Percentiles rank a stretch among this genome's conserved stretches.
Evolutionary conservation across 2,888 invertebrate species (phyloP).

Genomic region (Brachyopa scutellaris): DNA sequence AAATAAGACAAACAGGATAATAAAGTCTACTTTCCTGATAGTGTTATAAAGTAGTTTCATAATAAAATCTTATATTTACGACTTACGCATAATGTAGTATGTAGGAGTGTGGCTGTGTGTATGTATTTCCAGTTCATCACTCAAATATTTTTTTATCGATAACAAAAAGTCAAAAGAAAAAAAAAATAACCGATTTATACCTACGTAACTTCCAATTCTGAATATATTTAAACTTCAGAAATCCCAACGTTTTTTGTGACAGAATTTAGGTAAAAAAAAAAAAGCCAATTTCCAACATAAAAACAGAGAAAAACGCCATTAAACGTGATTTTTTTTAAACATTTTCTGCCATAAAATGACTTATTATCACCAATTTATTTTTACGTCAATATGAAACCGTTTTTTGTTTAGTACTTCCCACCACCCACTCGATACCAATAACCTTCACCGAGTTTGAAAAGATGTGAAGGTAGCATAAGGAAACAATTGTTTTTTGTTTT

Average conservation of each 20-base stretch:
- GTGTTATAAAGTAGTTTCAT: background rate
- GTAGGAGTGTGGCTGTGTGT: too few species aligned
- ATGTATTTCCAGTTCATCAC: too few species aligned
- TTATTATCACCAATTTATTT: constrained; percentile 56
- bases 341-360: constrained; percentile 46
- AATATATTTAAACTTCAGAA: background rate
- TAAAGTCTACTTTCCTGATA: background rate
- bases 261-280: constrained; percentile 2
- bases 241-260: background rate
- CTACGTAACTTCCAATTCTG: background rate
- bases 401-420: constrained; percentile 21
- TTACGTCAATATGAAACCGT: constrained; percentile 44
- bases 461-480: constrained; percentile 13
- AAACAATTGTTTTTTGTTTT: background rate
- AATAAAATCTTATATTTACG: constrained; percentile 18
- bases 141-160: background rate
- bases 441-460: background rate
- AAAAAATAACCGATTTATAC: background rate
- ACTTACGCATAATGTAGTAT: too few species aligned
- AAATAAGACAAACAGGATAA: background rate
- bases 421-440: constrained; percentile 15
- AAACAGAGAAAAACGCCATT: constrained; percentile 35
- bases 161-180: background rate
- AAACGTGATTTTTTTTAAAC: constrained; percentile 46
- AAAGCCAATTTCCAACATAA: constrained; percentile 8